These are phyloP conservation scores for Wasmannia auropunctata DNA, from an alignment of 1,140 invertebrate species.

Conservation along the genomic window DNA sequence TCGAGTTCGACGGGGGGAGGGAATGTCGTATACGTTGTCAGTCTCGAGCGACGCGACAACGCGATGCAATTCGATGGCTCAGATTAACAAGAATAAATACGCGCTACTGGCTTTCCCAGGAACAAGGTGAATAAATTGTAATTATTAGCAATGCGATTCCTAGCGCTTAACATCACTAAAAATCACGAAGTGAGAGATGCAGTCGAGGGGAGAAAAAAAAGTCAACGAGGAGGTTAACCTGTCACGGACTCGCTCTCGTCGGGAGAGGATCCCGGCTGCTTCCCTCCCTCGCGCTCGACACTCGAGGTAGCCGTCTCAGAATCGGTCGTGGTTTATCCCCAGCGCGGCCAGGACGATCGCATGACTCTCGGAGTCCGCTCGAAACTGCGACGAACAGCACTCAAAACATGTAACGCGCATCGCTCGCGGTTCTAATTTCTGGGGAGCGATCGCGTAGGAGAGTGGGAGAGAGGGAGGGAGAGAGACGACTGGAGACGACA, in stretches of 20 bases:
- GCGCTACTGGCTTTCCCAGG: too few species aligned
- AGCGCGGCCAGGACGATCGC: neutral
- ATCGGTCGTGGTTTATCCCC: neutral
- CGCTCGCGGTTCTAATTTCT: neutral
- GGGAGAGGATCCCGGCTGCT: neutral
- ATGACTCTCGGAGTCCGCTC: neutral
- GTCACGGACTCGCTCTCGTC: neutral
- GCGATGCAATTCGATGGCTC: neutral
- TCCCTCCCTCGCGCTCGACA: neutral
- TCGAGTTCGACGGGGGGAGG: too few species aligned
- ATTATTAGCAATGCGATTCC: neutral
- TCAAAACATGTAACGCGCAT: slow-evolving; percentile 35
- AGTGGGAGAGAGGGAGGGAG: neutral
- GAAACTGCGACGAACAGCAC: slow-evolving; percentile 11
- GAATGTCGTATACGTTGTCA: too few species aligned
- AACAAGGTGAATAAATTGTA: neutral
- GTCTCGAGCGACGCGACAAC: too few species aligned
- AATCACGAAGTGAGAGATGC: neutral
- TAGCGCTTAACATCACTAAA: neutral
- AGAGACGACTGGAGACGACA: neutral
- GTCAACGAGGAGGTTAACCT: neutral
- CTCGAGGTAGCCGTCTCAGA: neutral
- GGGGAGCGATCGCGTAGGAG: too few species aligned
- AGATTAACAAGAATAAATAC: too few species aligned
- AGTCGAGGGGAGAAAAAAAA: neutral